Conservation (phyloP, 2,888 invertebrate genomes). For the Synergus umbraculus region DNA sequence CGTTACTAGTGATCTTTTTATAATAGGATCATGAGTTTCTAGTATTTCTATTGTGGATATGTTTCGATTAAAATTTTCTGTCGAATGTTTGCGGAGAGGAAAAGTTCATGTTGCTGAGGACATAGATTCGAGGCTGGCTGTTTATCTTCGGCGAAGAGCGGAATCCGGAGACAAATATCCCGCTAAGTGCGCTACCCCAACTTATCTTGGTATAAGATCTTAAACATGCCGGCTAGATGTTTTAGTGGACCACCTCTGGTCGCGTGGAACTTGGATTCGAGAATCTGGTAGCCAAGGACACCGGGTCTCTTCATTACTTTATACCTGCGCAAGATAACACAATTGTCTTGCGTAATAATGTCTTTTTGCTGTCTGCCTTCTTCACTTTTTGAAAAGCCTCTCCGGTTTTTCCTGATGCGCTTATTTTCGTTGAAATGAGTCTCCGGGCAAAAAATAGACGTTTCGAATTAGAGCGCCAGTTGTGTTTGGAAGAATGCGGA, state of each 20-base stretch:
- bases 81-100: slow-evolving; percentile 8
- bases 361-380: slow-evolving; percentile 20
- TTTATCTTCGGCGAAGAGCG: slow-evolving; percentile 30
- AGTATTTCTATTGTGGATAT: background rate
- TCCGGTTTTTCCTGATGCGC: background rate
- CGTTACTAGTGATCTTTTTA: too few relatives aligned
- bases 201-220: slow-evolving; percentile 71
- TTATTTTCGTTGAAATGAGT: slow-evolving; percentile 31
- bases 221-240: slow-evolving; percentile 58
- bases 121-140: slow-evolving; percentile 12
- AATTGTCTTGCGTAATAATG: slow-evolving; percentile 68
- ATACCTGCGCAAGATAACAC: slow-evolving; percentile 45
- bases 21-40: too few relatives aligned
- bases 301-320: slow-evolving; percentile 70
- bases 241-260: slow-evolving; percentile 60
- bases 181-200: slow-evolving; percentile 68
- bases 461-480: slow-evolving; percentile 24
- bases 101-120: background rate
- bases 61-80: background rate
- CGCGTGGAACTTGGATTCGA: slow-evolving; percentile 49
- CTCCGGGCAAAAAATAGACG: slow-evolving; percentile 16
- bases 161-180: slow-evolving; percentile 66
- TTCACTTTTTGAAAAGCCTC: slow-evolving; percentile 45
- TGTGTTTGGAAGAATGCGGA: slow-evolving; percentile 41
- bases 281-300: slow-evolving; percentile 70